Conservation (phyloP, 2,797 vertebrate genomes). For the Cyclura pinguis region DNA sequence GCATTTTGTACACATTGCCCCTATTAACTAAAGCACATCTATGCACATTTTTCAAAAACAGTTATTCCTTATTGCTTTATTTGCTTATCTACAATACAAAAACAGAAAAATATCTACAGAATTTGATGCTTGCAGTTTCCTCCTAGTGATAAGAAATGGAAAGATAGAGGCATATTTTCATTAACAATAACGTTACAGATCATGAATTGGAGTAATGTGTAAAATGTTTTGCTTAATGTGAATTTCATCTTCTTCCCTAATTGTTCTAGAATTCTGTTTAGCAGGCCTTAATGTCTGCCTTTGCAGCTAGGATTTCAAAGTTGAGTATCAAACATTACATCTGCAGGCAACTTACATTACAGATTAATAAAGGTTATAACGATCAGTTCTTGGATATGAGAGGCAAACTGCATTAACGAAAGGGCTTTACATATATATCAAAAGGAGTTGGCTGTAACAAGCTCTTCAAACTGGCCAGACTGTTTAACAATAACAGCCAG, state of each 20-base stretch:
- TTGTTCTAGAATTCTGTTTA: neutral
- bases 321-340: neutral
- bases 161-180: neutral
- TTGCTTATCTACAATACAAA: neutral
- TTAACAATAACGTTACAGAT: neutral
- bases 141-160: neutral
- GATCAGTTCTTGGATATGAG: neutral
- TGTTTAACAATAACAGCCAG: neutral
- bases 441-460: neutral
- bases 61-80: too few species aligned
- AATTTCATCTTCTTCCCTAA: neutral
- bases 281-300: too few species aligned
- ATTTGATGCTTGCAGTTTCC: neutral
- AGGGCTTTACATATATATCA: neutral
- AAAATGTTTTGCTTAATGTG: neutral
- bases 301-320: neutral
- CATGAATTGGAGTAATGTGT: neutral
- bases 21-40: too few species aligned
- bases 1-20: too few species aligned
- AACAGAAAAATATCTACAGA: neutral
- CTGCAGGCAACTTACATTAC: neutral
- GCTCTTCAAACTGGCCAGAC: neutral
- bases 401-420: neutral
- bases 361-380: slow-evolving; percentile 13
- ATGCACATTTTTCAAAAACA: too few species aligned